Base-by-base conservation (phyloP, 2,888 invertebrate species). In the Acrocera orbiculus region DNA sequence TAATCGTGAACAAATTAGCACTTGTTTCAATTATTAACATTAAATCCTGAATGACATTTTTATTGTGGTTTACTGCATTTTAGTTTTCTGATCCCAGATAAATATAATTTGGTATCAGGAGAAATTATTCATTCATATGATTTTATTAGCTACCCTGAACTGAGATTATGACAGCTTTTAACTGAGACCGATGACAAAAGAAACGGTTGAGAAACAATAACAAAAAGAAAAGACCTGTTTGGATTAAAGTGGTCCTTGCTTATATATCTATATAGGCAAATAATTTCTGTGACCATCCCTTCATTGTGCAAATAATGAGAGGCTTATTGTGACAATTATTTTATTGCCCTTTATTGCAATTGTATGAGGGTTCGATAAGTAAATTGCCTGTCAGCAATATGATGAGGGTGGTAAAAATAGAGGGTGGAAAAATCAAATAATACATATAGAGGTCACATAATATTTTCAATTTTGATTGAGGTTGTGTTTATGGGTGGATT, bases 311-410 rank as follows among this genome's bases (percentile, higher is more conserved):
- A 53, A 56, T 58, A 58, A 58, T 58, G 56, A 55, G 55, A 52
- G 50, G 54, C 58, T 58, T 58, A 58, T 58, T 57, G 58, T 57
- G 53, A 50, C 58, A 58, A 58, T 58, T 58, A 58, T 58, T 58
- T 58, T 54, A 44, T 45, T 46, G 44, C 47, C 41, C 44, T 39
- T 41, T 35, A 35, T 36, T 36, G 25, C 32, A 36, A 55, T 55
- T 34, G 34, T 20, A 20, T 27, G 27, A 26, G 27, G 33, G 33
- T 26, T n/a, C n/a, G n/a, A n/a, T n/a, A n/a, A n/a, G n/a, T n/a
- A n/a, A n/a, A n/a, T n/a, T n/a, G n/a, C n/a, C n/a, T n/a, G n/a
- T n/a, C n/a, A n/a, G n/a, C n/a, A n/a, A n/a, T 23, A n/a, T 23
- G 5, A 11, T n/a, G 11, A 23, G 23, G 23, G 23, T 23, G 11